phyloP scores from a whole-genome alignment of 2,888 invertebrate genomes.

The Galeruca laticollis region DNA sequence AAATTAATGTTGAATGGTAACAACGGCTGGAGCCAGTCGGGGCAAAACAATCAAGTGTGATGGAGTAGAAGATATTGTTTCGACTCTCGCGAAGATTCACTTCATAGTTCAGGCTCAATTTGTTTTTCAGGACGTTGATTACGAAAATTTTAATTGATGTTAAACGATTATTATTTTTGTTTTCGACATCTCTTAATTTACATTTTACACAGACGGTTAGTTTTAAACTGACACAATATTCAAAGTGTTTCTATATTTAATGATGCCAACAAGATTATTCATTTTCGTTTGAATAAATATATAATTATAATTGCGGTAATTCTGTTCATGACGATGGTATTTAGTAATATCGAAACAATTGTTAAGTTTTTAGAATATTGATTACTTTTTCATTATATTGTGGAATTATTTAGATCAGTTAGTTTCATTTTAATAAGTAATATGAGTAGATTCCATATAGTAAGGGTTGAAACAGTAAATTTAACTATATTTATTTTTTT shows the following conservation, averaged over 20 bases:
- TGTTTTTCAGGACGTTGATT: conserved; percentile 53
- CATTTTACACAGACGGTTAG: background rate
- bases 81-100: conserved; percentile 52
- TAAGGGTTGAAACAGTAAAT: no score
- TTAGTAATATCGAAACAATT: no score
- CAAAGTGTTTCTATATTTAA: background rate
- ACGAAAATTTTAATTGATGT: conserved; percentile 57
- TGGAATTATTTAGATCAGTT: no score
- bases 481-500: no score
- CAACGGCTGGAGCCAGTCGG: conserved; percentile 47
- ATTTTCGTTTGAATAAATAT: no score
- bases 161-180: conserved; percentile 26
- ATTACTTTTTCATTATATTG: no score
- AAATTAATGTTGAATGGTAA: conserved; percentile 53
- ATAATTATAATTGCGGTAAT: no score
- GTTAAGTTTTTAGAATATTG: no score
- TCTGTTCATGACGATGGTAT: no score
- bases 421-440: no score
- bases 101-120: conserved; percentile 55
- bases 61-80: conserved; percentile 55
- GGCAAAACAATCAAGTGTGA: conserved; percentile 51
- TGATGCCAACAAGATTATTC: background rate
- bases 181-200: conserved; percentile 10
- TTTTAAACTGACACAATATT: background rate
- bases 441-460: no score